phyloP scores from a whole-genome alignment of 2,797 vertebrate species.

The Triplophysa yarkandensis region DNA sequence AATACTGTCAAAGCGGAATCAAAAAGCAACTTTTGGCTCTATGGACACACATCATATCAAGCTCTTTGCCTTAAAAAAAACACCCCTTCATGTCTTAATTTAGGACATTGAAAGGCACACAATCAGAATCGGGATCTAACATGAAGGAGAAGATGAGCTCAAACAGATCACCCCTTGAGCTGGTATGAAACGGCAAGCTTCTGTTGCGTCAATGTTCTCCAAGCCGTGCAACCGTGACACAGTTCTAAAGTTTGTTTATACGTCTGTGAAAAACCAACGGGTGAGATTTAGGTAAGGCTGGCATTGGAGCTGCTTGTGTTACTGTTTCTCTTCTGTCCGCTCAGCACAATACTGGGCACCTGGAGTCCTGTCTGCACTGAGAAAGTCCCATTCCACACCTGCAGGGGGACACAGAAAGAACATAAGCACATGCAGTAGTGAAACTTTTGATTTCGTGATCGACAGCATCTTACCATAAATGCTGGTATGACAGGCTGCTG shows the following conservation, averaged over 20 bases:
- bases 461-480: constrained; percentile 82
- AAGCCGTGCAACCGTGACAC: constrained; percentile 34
- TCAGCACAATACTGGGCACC: constrained; percentile 87
- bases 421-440: not conserved
- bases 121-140: constrained; percentile 56
- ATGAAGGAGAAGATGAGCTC: constrained; percentile 55
- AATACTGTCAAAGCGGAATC: constrained; percentile 55
- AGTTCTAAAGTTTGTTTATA: constrained; percentile 42
- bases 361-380: constrained; percentile 88
- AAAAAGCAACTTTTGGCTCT: constrained; percentile 7
- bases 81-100: constrained; percentile 35
- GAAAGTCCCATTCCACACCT: constrained; percentile 97
- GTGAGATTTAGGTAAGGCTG: constrained; percentile 83
- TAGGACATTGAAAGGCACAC: constrained; percentile 75
- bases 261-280: constrained; percentile 8
- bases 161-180: constrained; percentile 44
- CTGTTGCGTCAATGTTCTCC: constrained; percentile 33
- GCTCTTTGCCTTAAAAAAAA: not conserved
- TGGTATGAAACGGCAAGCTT: constrained; percentile 15
- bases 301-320: constrained; percentile 92
- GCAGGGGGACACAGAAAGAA: constrained; percentile 41
- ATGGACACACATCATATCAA: constrained; percentile 1
- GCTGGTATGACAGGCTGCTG: constrained; percentile 90
- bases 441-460: not conserved
- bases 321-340: constrained; percentile 90